These are phyloP conservation scores for Drosophila merina DNA, from an alignment of 2,888 invertebrate genomes.

Conservation along the genomic window DNA sequence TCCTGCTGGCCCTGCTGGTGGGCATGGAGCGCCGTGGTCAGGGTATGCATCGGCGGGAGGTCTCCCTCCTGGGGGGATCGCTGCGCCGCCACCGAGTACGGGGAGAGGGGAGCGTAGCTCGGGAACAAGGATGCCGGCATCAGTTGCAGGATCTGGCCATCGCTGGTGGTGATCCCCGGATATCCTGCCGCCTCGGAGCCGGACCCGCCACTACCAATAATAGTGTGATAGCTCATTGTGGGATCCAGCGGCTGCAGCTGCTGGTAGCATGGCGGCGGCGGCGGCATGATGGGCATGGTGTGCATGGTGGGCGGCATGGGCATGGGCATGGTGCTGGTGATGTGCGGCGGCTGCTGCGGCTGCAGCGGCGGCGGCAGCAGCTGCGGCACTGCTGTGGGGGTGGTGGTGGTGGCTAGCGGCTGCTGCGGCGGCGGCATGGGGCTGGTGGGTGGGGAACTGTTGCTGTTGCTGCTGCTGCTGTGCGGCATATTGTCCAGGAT, in stretches of 20 bases:
- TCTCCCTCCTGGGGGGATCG: slow-evolving; percentile 82
- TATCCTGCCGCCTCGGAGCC: slow-evolving; percentile 10
- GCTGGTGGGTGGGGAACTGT: slow-evolving; percentile 82
- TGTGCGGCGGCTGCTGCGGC: slow-evolving; percentile 85
- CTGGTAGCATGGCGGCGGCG: slow-evolving; percentile 85
- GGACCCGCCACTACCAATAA: slow-evolving; percentile 90
- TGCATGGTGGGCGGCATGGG: slow-evolving; percentile 54
- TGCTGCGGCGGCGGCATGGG: slow-evolving; percentile 81
- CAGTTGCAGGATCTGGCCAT: slow-evolving; percentile 80
- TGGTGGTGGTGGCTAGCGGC: slow-evolving; percentile 73
- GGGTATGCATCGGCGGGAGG: slow-evolving; percentile 77
- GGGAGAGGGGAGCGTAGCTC: slow-evolving; percentile 69
- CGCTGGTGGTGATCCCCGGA: slow-evolving; percentile 63
- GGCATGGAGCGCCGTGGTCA: slow-evolving; percentile 68
- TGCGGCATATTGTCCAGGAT: slow-evolving; percentile 75
- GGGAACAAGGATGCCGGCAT: slow-evolving; percentile 81
- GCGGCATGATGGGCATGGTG: slow-evolving; percentile 75
- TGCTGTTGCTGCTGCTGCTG: slow-evolving; percentile 60
- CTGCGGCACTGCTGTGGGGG: slow-evolving; percentile 76
- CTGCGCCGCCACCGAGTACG: slow-evolving; percentile 70
- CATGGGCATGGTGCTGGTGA: slow-evolving; percentile 75
- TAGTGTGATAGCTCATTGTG: slow-evolving; percentile 89
- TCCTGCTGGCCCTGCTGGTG: slow-evolving; percentile 68
- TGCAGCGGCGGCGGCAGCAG: slow-evolving; percentile 84
- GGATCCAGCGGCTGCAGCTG: slow-evolving; percentile 86